Evolutionary conservation across 2,888 invertebrate species (phyloP).

Genomic region (Drosophila meridiana): DNA sequence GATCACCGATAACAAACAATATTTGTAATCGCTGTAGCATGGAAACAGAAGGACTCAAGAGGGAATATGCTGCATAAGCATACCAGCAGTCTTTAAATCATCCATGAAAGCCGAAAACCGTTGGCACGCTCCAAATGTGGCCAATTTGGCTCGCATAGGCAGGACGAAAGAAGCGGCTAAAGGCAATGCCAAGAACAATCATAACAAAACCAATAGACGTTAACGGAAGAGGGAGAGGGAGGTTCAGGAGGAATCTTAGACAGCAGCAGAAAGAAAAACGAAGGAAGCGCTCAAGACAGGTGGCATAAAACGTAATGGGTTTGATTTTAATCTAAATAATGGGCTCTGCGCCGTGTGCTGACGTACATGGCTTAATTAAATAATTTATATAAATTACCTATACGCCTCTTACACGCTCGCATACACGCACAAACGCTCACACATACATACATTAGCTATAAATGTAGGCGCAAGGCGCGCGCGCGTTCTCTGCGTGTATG

Average conservation of each 20-base stretch:
- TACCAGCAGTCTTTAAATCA: constrained; percentile 65
- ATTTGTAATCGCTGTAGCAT: not conserved
- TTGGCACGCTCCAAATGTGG: constrained; percentile 71
- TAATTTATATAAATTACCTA: constrained; percentile 75
- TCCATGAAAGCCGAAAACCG: constrained; percentile 61
- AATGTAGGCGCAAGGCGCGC: constrained; percentile 44
- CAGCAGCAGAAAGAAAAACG: constrained; percentile 19
- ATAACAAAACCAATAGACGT: constrained; percentile 67
- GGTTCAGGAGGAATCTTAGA: not conserved
- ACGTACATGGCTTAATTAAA: constrained; percentile 76
- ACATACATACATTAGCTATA: not conserved
- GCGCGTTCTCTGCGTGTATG: constrained; percentile 44
- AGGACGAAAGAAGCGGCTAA: constrained; percentile 21
- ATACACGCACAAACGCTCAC: constrained; percentile 13
- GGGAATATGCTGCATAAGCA: constrained; percentile 6
- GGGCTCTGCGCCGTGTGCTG: constrained; percentile 64
- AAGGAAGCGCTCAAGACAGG: constrained; percentile 54
- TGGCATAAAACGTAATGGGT: constrained; percentile 74
- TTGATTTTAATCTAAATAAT: constrained; percentile 80
- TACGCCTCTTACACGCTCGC: constrained; percentile 50
- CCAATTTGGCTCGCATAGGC: constrained; percentile 62
- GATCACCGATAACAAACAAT: not conserved
- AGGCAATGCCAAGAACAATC: constrained; percentile 65
- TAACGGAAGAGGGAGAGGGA: constrained; percentile 2
- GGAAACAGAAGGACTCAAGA: not conserved